Evolutionary conservation across 2,888 invertebrate species (phyloP), one percentile per base, ranked within the genome.

Genomic region (Tenthredo notha): DNA sequence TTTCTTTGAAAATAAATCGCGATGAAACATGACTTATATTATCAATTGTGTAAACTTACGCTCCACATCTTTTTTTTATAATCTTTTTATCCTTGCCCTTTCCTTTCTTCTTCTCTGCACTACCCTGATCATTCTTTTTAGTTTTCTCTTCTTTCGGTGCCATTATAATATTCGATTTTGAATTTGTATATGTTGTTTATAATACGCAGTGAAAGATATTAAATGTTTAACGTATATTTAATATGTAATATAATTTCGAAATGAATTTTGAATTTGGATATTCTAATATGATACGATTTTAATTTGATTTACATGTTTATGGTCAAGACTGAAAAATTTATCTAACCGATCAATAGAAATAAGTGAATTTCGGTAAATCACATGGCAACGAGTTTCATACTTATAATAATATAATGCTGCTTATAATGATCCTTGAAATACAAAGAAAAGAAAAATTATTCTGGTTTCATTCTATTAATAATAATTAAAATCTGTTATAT

Each of bases 91-190:
- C 70, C n/a, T 83, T 47, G 18, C 50, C 47, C 18, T 83, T 83
- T 67, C 47, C 67, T 40, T 65, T 67, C n/a, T 80, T 80, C 65
- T 83, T 83, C 9, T 70, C 33, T 33, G 33, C 54, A 15, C 18
- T 25, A n/a, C n/a, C 61, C 47, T 70, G 25, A 3, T 47, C 33
- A n/a, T 67, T 50, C 29, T 65, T 83, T 70, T 83, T 29, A 50
- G 50, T 67, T 47, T 83, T 83, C 3, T 83, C 70, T 29, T 70
- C 29, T 37, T 83, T 83, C 25, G 80, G 80, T 9, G 80, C 80
- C 80, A 80, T 80, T 61, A 37, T 80, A 37, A 61, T 61, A 21
- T 61, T 58, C 7, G 33, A 77, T 43, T 74, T 21, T 0, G 21
- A 50, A 54, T 77, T 0, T 40, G n/a, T 40, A 54, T n/a, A 6